phyloP scores from a whole-genome alignment of 1,140 invertebrate genomes.

The Leptinotarsa defecta region DNA sequence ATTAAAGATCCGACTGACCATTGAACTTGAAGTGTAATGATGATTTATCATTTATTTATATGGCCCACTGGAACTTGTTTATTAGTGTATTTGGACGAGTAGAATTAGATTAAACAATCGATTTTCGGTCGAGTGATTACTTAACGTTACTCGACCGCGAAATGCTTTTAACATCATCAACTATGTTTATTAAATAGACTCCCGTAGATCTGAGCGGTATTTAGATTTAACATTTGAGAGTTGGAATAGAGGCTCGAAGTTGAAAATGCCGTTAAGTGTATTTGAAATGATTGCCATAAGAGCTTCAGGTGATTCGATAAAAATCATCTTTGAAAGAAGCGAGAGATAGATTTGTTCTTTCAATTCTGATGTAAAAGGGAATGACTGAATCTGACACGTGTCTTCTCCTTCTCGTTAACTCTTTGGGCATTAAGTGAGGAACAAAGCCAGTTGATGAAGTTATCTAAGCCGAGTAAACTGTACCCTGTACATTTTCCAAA shows the following conservation, averaged over 20 bases:
- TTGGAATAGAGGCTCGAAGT: not conserved
- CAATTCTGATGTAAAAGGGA: too few species aligned
- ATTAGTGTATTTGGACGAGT: not conserved
- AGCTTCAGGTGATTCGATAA: too few species aligned
- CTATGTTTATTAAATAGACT: not conserved
- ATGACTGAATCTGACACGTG: too few species aligned
- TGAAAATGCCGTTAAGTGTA: not conserved
- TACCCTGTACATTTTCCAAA: too few species aligned
- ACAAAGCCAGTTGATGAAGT: too few species aligned
- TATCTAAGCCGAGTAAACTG: too few species aligned
- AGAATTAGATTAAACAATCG: conserved; percentile 4
- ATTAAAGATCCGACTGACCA: not conserved
- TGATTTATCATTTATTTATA: conserved; percentile 7
- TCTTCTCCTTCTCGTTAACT: too few species aligned
- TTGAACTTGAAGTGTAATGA: conserved; percentile 1
- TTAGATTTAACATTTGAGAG: not conserved
- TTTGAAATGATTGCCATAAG: too few species aligned
- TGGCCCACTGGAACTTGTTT: not conserved
- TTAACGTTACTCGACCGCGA: not conserved
- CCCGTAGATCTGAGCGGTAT: not conserved
- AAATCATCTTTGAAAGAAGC: too few species aligned
- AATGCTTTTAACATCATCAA: not conserved
- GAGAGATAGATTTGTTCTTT: too few species aligned
- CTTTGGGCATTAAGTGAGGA: too few species aligned
- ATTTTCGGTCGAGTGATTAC: conserved; percentile 3